Evolutionary conservation across 2,888 invertebrate species (phyloP).

Genomic region (Heliconius erato): DNA sequence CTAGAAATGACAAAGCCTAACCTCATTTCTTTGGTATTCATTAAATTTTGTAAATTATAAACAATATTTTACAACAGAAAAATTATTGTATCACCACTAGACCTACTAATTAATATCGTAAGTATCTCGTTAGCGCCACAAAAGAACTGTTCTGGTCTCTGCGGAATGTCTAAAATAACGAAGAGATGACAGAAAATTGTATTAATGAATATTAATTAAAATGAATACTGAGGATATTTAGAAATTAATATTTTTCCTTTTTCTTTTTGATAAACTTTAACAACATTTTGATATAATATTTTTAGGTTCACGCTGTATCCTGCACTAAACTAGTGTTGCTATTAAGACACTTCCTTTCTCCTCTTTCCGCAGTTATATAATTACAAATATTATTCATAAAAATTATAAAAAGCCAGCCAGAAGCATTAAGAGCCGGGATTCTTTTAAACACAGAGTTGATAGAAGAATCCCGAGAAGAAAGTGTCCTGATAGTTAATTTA

Average conservation of each 20-base stretch:
- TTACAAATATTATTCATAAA: not conserved
- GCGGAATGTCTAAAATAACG: slow-evolving; percentile 5
- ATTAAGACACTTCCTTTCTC: no score
- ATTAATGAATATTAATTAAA: slow-evolving; percentile 2
- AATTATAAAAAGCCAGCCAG: no score
- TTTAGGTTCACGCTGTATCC: no score
- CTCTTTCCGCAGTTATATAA: no score
- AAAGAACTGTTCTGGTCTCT: slow-evolving; percentile 3
- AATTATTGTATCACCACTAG: slow-evolving; percentile 2
- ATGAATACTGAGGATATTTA: not conserved
- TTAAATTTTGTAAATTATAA: slow-evolving; percentile 5
- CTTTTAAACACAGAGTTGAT: no score
- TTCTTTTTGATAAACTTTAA: no score
- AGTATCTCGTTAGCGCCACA: not conserved
- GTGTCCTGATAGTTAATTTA: no score
- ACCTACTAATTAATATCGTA: slow-evolving; percentile 2
- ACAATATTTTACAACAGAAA: not conserved
- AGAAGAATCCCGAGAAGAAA: no score
- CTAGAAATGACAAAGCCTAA: no score
- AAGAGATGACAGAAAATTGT: not conserved
- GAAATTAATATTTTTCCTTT: not conserved
- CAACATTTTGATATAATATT: no score
- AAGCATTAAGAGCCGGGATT: no score
- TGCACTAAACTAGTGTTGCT: no score
- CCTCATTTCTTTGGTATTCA: not conserved